Evolutionary conservation across 2,113 vertebrate genomes (phyloP), one percentile per base, ranked within the genome.

Genomic region (Aegotheles bennettii): DNA sequence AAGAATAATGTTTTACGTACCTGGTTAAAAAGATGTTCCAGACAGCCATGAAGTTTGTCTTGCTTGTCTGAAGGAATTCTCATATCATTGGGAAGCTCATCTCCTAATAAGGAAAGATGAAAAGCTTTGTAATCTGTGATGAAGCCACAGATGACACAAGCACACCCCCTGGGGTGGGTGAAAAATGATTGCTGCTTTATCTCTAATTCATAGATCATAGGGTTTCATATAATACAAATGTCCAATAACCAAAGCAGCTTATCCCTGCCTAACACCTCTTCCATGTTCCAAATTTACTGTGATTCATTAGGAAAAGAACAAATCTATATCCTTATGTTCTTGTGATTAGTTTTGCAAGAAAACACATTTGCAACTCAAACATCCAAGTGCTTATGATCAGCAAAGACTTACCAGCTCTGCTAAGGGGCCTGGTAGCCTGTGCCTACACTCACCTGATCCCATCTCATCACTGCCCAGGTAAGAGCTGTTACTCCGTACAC

Each of bases 11-110:
- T 20, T 70, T 87, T 54, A 40, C 35, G 40, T 35, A 99, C 99
- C 98, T 99, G 99, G 96, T 99, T 99, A 93, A 99, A 99, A 83
- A 99, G 99, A 86, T 99, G 99, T 82, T 99, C 99, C 50, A 99
- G 98, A 94, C 99, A 99, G 85, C 99, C 99, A 2, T 99, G 99
- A 17, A 99, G 98, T 93, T 99, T 99, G 97, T 99, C 99, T 97
- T 99, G 99, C 76, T 99, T 99, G 96, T 99, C 99, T 7, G 98
- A 98, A 14, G 99, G 97, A 91, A 99, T 99, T 94, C 99, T 98
- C 99, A 99, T 99, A 95, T 99, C 99, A 96, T 97, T 99, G 5
- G 99, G 99, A 93, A 99, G 97, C 95, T 99, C 99, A 6, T 99
- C 99, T 28, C 99, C 99, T 99, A 87, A 87, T 13, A 19, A 54